These are phyloP conservation scores for Chrysopilus asiliformis DNA, from an alignment of 2,888 invertebrate genomes.

Conservation along the genomic window DNA sequence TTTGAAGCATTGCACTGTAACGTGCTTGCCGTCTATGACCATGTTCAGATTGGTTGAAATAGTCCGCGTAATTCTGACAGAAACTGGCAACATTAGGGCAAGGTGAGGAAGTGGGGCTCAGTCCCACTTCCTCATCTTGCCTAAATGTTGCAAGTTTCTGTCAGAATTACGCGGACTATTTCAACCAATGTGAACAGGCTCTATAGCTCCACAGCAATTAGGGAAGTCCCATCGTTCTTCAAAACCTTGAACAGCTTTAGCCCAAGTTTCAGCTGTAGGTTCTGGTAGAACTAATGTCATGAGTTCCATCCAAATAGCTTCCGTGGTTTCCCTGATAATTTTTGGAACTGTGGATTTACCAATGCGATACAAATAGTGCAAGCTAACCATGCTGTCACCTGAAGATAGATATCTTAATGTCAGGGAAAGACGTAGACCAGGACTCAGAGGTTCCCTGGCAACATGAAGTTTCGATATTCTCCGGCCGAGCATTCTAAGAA, in stretches of 20 bases:
- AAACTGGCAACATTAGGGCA: too few relatives aligned
- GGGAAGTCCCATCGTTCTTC: slow-evolving; percentile 13
- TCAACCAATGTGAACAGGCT: too few relatives aligned
- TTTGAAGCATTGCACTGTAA: slow-evolving; percentile 3
- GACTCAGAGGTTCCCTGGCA: too few relatives aligned
- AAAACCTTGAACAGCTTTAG: slow-evolving; percentile 12
- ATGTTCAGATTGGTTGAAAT: too few relatives aligned
- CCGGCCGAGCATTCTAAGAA: too few relatives aligned
- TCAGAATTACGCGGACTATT: too few relatives aligned
- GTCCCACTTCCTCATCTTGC: too few relatives aligned
- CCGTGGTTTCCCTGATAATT: not conserved
- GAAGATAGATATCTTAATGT: not conserved
- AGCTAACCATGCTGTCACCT: not conserved
- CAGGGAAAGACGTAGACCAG: not conserved
- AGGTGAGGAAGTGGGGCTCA: too few relatives aligned
- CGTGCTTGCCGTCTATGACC: slow-evolving; percentile 8
- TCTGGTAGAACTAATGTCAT: not conserved
- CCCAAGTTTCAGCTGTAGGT: slow-evolving; percentile 8
- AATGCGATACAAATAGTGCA: not conserved
- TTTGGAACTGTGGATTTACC: not conserved
- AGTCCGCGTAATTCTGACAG: too few relatives aligned
- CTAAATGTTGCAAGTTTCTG: too few relatives aligned
- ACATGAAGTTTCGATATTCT: too few relatives aligned
- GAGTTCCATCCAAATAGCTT: not conserved
- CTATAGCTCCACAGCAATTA: slow-evolving; percentile 10